Evolutionary conservation across 2,888 invertebrate species (phyloP), one percentile per base, ranked within the genome.

Genomic region (Steinernema carpocapsae): DNA sequence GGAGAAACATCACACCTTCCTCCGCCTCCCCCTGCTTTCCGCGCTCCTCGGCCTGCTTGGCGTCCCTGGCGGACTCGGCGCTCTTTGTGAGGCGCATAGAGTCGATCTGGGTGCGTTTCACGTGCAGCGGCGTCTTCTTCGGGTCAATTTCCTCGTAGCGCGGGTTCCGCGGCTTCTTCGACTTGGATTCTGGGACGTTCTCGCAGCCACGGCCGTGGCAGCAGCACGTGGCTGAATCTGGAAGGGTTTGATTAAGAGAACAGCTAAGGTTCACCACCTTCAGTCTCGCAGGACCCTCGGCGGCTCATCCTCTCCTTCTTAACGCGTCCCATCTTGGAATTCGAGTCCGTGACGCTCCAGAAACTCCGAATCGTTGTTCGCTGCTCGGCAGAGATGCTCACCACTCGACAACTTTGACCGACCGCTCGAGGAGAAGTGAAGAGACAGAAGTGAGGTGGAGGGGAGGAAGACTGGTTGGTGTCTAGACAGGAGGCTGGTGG

Each of bases 71-170:
- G 26, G 22, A 2, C 56, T 56, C 56, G 26, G 56, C 26, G 56
- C 24, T 26, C 56, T 24, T 56, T 6, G 56, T 56, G 24, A 56
- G 56, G n/a, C 56, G 56, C 56, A 56, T 17, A 6, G 56, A 56
- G 2, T 56, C 56, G 26, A 56, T 56, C 56, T 56, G 56, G 26
- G 22, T 17, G 22, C 56, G 4, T 17, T 56, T 56, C 6, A 56
- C 56, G 56, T 56, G 56, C 6, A 56, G 6, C 56, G 56, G 56
- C 56, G 26, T 26, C 56, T 56, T 56, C 56, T 19, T 6, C 22
- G 56, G 56, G 26, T 56, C 56, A 26, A 56, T 17, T 2, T 12
- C 6, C 22, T 56, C 56, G 56, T 56, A 56, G 24, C n/a, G 22
- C 26, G 56, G 10, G 6, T 6, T 12, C 2, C 56, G 26, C 24